Conservation (phyloP, 64 coral and sea anemone genomes). For the Actinia tenebrosa region DNA sequence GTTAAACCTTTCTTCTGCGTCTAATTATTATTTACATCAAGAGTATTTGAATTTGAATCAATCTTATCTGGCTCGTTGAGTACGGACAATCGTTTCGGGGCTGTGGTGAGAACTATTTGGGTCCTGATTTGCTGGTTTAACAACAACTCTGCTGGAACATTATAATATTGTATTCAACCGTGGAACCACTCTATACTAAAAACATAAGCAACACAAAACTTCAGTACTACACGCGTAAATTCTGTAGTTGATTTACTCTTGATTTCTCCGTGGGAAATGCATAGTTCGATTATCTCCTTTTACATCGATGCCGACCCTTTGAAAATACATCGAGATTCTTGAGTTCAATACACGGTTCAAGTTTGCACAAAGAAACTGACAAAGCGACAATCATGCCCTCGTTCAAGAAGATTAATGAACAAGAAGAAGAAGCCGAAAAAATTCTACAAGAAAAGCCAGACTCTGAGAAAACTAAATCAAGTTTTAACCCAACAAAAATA, state of each 20-base stretch:
- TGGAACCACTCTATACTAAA: background rate
- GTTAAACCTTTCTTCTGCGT: background rate
- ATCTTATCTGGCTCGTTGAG: background rate
- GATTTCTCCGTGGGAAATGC: background rate
- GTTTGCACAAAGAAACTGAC: background rate
- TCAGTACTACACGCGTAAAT: background rate
- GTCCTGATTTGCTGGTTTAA: background rate
- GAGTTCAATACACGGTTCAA: background rate
- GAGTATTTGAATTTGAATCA: background rate
- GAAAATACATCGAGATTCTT: background rate
- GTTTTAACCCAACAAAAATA: background rate
- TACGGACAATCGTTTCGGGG: background rate
- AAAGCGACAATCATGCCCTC: background rate
- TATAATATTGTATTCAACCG: background rate
- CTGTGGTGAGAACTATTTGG: background rate
- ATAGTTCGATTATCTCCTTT: background rate
- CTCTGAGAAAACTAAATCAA: background rate
- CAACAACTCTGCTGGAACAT: background rate
- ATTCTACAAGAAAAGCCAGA: background rate
- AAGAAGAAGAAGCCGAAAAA: background rate
- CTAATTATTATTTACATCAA: background rate
- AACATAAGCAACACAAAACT: background rate
- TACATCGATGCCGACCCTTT: background rate
- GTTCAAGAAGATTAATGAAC: slow-evolving; percentile 41
- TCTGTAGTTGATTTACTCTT: background rate